Percentiles rank a stretch among this genome's conserved stretches.
These are phyloP conservation scores for Hirtodrosophila confusa DNA, from an alignment of 2,888 invertebrate genomes.

Conservation along the genomic window DNA sequence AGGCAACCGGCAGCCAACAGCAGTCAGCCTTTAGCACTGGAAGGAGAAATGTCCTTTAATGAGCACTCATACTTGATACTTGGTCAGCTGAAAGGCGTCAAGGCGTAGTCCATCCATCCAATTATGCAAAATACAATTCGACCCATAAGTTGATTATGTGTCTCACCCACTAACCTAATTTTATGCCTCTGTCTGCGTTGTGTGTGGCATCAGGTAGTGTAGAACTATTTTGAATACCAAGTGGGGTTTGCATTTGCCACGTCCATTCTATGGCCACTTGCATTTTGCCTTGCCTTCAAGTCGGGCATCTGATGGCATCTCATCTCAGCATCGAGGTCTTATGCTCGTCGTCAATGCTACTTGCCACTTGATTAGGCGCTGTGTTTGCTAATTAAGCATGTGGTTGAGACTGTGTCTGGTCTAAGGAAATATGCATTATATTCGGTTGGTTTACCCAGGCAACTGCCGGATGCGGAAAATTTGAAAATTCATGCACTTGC, in stretches of 20 bases:
- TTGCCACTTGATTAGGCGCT: conserved; percentile 74
- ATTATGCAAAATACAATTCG: conserved; percentile 68
- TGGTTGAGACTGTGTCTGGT: conserved; percentile 10
- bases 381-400: conserved; percentile 60
- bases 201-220: conserved; percentile 36
- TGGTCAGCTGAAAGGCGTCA: conserved; percentile 47
- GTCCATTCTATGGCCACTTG: too few species aligned
- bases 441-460: conserved; percentile 40
- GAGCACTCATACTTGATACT: conserved; percentile 50
- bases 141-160: conserved; percentile 77
- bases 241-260: conserved; percentile 37
- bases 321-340: conserved; percentile 59
- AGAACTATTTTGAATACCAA: conserved; percentile 48
- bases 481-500: conserved; percentile 15
- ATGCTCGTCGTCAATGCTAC: conserved; percentile 63
- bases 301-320: conserved; percentile 57
- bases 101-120: conserved; percentile 62
- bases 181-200: conserved; percentile 18
- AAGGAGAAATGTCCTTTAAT: conserved; percentile 36
- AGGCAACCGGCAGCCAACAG: conserved; percentile 9
- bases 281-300: conserved; percentile 51
- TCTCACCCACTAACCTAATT: conserved; percentile 79
- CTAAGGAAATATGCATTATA: conserved; percentile 51
- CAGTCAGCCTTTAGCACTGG: conserved; percentile 17
- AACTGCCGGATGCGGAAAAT: conserved; percentile 19